phyloP scores from a whole-genome alignment of 2,797 vertebrate genomes.

The Malurus splendens region DNA sequence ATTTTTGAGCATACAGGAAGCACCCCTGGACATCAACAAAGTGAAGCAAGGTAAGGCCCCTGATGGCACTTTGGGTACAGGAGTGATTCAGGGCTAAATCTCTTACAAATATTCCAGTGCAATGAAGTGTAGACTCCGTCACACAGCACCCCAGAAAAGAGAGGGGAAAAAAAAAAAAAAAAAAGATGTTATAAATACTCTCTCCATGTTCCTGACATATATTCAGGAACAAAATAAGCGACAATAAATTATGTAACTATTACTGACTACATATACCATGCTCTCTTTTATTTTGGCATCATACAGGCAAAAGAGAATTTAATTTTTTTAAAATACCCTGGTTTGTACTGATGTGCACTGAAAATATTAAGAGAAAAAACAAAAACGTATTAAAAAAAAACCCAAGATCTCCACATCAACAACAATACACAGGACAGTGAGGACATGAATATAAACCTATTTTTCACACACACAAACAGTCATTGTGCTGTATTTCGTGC shows the following conservation, averaged over 20 bases:
- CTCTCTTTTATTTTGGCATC: not conserved
- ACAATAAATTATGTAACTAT: conserved; percentile 58
- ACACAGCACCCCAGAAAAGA: conserved; percentile 5
- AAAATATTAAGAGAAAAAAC: not conserved
- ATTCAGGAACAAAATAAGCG: not conserved
- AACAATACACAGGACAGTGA: not conserved
- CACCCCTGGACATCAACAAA: not conserved
- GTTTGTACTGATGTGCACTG: not conserved
- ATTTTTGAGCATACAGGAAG: not conserved
- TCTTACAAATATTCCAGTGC: not conserved
- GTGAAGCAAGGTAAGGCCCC: not conserved
- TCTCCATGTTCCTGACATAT: conserved; percentile 12
- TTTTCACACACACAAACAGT: not conserved
- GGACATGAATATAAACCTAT: not conserved
- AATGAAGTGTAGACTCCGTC: not conserved
- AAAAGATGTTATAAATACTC: conserved; percentile 23
- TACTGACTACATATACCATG: not conserved
- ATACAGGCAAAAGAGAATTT: not conserved
- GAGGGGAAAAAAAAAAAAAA: not conserved
- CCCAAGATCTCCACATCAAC: not conserved
- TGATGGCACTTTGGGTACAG: fast-evolving
- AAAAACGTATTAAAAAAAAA: not conserved
- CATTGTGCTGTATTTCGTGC: not conserved
- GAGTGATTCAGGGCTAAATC: not conserved
- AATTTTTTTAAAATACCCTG: not conserved